These are phyloP conservation scores for Oncorhynchus tshawytscha DNA, from an alignment of 2,113 vertebrate species.

Conservation along the genomic window DNA sequence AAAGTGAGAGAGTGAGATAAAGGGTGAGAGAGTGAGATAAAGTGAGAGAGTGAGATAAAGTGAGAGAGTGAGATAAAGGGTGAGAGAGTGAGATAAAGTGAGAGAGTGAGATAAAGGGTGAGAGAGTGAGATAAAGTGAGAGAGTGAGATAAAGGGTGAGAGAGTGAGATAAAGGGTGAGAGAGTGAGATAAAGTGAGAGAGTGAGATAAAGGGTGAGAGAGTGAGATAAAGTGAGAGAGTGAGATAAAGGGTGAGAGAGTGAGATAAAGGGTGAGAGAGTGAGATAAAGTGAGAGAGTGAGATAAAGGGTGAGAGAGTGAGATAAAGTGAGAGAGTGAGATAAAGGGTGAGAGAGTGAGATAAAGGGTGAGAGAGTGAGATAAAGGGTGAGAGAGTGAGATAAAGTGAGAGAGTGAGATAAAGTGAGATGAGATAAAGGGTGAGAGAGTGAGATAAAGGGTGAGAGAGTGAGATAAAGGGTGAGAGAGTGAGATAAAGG, in stretches of 20 bases:
- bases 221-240: conserved; percentile 45
- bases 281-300: neutral
- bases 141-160: conserved; percentile 6
- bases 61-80: conserved; percentile 33
- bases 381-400: no score
- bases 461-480: neutral
- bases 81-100: neutral
- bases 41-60: conserved; percentile 52
- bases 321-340: neutral
- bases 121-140: neutral
- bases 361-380: no score
- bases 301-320: conserved; percentile 15
- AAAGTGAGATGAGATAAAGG: conserved; percentile 1
- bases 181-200: no score
- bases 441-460: conserved; percentile 26
- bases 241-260: conserved; percentile 37
- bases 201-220: no score
- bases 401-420: neutral
- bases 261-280: conserved; percentile 31
- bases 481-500: neutral
- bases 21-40: neutral
- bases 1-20: no score
- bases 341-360: conserved; percentile 4
- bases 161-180: neutral
- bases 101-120: conserved; percentile 19